These are phyloP conservation scores for Halcyon badia DNA, from an alignment of 2,797 vertebrate genomes.

Conservation along the genomic window DNA sequence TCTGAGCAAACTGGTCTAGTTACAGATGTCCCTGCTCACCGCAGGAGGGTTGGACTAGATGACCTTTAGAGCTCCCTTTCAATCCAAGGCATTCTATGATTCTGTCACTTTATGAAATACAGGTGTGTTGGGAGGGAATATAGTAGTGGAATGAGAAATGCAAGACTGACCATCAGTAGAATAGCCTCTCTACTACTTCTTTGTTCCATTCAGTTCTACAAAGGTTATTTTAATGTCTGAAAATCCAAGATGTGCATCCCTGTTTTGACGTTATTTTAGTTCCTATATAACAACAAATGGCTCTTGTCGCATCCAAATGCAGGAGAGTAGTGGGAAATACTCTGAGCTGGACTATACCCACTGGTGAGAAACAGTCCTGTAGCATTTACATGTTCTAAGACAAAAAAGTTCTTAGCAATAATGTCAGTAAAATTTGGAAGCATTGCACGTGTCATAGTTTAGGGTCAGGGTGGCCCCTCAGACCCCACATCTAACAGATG, in stretches of 20 bases:
- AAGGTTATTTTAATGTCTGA: neutral
- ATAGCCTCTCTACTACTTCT: neutral
- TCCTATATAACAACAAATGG: accelerated
- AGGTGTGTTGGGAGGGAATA: neutral
- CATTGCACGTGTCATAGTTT: neutral
- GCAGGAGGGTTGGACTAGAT: too few relatives aligned
- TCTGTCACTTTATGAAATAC: neutral
- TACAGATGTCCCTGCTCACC: too few relatives aligned
- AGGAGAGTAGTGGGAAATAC: neutral
- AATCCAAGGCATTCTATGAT: too few relatives aligned
- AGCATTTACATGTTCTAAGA: neutral
- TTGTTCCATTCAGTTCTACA: neutral
- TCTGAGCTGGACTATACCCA: neutral
- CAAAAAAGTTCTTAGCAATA: neutral
- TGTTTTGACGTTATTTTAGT: neutral
- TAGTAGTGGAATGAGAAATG: neutral
- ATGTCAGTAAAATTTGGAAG: neutral
- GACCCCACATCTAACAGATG: too few relatives aligned
- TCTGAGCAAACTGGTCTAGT: too few relatives aligned
- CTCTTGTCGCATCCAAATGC: neutral
- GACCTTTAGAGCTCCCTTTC: too few relatives aligned
- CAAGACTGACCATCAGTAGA: neutral
- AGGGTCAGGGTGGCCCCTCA: too few relatives aligned
- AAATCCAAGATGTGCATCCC: neutral
- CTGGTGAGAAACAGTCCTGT: neutral